Conservation (phyloP, 2,888 invertebrate genomes). For the Drosophila mettleri region DNA sequence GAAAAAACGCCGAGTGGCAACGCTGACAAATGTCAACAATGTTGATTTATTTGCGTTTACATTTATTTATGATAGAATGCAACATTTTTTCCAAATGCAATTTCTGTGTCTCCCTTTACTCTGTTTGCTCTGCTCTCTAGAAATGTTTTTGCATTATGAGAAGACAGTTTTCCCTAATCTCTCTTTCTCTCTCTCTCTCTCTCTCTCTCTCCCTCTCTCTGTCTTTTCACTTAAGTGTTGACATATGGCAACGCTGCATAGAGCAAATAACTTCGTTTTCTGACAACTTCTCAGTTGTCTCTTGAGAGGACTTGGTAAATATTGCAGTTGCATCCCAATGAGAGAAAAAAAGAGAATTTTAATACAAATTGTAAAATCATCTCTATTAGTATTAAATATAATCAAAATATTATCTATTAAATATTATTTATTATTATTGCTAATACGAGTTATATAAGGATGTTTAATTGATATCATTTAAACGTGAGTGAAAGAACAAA, state of each 20-base stretch:
- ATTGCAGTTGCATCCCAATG: slow-evolving; percentile 4
- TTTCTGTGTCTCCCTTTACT: slow-evolving; percentile 52
- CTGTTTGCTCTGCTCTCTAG: background rate
- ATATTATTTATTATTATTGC: too few relatives aligned
- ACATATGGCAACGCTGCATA: slow-evolving; percentile 2
- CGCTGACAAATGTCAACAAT: slow-evolving; percentile 77
- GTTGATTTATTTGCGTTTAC: slow-evolving; percentile 79
- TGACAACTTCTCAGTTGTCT: slow-evolving; percentile 16
- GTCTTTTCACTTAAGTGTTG: slow-evolving; percentile 2
- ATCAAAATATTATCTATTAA: too few relatives aligned
- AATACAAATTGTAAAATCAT: background rate
- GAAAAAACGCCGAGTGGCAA: slow-evolving; percentile 19
- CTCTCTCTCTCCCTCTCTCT: background rate
- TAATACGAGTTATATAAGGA: too few relatives aligned
- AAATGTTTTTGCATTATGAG: slow-evolving; percentile 36
- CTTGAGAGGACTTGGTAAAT: slow-evolving; percentile 28
- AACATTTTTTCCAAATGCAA: slow-evolving; percentile 77
- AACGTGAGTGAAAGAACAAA: too few relatives aligned
- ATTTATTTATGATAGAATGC: slow-evolving; percentile 78
- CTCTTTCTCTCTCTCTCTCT: background rate
- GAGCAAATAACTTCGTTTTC: background rate
- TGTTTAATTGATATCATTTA: too few relatives aligned
- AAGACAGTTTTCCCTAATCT: slow-evolving; percentile 7
- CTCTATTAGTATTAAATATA: slow-evolving; percentile 1
- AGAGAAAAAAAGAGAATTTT: background rate